phyloP scores from a whole-genome alignment of 1,140 invertebrate genomes.

The Acromyrmex charruanus region DNA sequence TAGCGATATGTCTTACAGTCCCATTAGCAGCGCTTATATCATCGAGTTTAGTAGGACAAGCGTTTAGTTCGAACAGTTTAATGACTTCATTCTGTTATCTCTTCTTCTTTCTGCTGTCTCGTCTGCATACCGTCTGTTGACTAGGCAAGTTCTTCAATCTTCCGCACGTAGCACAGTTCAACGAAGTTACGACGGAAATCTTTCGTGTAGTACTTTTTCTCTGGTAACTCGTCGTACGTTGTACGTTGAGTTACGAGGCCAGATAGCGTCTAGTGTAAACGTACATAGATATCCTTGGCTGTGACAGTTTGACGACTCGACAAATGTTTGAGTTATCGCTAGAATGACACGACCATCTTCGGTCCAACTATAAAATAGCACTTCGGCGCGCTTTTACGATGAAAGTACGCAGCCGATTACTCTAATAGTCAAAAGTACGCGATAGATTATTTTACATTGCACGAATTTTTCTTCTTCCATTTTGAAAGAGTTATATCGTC shows the following conservation, averaged over 20 bases:
- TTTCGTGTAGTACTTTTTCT: constrained; percentile 23
- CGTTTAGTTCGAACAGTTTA: constrained; percentile 26
- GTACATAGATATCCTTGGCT: constrained; percentile 56
- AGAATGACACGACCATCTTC: constrained; percentile 72
- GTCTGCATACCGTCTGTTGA: constrained; percentile 30
- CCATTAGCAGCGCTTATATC: constrained; percentile 10
- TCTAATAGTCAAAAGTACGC: constrained; percentile 13
- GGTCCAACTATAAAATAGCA: constrained; percentile 71
- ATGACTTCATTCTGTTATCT: constrained; percentile 41
- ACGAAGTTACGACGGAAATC: constrained; percentile 32
- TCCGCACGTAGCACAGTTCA: neutral
- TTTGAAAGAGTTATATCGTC: constrained; percentile 44
- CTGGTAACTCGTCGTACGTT: neutral
- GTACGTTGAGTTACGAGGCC: constrained; percentile 8
- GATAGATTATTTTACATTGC: constrained; percentile 64
- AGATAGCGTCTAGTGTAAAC: constrained; percentile 66
- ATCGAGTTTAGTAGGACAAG: neutral
- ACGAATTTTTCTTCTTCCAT: constrained; percentile 45
- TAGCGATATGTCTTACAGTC: neutral
- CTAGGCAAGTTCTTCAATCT: constrained; percentile 2
- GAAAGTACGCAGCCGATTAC: constrained; percentile 11
- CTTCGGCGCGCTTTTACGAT: constrained; percentile 68
- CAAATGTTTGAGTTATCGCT: constrained; percentile 75
- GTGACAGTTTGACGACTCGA: constrained; percentile 74
- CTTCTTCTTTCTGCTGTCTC: constrained; percentile 30